Evolutionary conservation across 2,888 invertebrate genomes (phyloP), one percentile per base, ranked within the genome.

Genomic region (Steinernema hermaphroditum): DNA sequence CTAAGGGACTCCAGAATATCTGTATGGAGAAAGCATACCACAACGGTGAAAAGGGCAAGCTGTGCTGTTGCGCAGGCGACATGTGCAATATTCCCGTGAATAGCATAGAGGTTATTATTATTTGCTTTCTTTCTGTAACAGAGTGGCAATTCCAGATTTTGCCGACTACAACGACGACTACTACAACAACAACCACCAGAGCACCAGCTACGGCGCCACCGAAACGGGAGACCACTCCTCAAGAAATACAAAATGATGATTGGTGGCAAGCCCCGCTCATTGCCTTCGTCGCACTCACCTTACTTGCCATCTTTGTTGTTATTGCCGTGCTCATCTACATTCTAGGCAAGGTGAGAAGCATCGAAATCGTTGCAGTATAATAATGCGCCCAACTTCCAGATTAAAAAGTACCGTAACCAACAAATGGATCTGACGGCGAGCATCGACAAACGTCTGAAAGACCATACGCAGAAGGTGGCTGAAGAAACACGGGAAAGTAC

Each of bases 21-120:
- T 62, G 62, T 19, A 16, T 24, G 12, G 1, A 62, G 32, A 62
- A 32, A 34, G 32, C 62, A 16, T 62, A 16, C 8, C 62, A 62
- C 62, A 62, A 62, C 19, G 32, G 32, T 16, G 8, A 4, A 16
- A 32, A 29, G 32, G 62, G 62, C 4, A 32, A 29, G 16, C 62
- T 62, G 62, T 62, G 62, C 14, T 62, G 62, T 32, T 62, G 62
- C 32, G 27, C 19, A 16, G 62, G 62, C 14, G 32, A 62, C 1
- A 62, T 29, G 29, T 62, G 62, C 62, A 62, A 62, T 32, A 62
- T 8, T 24, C 62, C 62, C 16, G 14, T 8, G 32, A 62, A 62
- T 12, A 34, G 6, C 16, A 1, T 27, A 4, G n/a, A 62, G 62
- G 62, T 62, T 4, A 62, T 16, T 2, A 32, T 6, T 4, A 29